These are phyloP conservation scores for Megaustenia siamemsis DNA, from an alignment of 2,888 invertebrate species.

Conservation along the genomic window DNA sequence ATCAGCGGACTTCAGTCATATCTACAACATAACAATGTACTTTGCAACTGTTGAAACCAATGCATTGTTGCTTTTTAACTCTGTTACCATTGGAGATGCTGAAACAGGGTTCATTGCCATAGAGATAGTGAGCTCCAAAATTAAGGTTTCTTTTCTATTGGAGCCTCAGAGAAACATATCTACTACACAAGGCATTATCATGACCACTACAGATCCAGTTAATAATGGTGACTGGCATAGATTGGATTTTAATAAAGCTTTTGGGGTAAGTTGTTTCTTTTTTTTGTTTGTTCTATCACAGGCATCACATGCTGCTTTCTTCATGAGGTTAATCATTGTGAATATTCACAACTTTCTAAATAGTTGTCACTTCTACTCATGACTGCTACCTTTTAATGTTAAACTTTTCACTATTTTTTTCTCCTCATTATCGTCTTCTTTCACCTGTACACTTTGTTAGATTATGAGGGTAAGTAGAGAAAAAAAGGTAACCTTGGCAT, in stretches of 20 bases:
- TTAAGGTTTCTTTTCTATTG: constrained; percentile 88
- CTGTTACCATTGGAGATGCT: constrained; percentile 84
- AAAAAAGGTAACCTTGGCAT: too few relatives aligned
- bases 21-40: constrained; percentile 93
- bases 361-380: too few relatives aligned
- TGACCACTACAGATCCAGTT: constrained; percentile 83
- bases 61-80: constrained; percentile 93
- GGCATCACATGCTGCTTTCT: too few relatives aligned
- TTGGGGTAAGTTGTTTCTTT: constrained; percentile 65
- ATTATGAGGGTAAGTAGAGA: too few relatives aligned
- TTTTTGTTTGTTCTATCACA: background rate
- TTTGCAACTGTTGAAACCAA: constrained; percentile 93
- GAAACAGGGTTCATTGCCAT: constrained; percentile 90
- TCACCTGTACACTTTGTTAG: too few relatives aligned
- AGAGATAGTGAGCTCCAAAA: constrained; percentile 90
- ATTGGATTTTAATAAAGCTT: constrained; percentile 82
- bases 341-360: too few relatives aligned
- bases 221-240: constrained; percentile 87
- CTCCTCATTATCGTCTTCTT: too few relatives aligned
- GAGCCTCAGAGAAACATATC: constrained; percentile 5
- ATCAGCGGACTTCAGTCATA: constrained; percentile 88
- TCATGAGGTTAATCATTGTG: too few relatives aligned
- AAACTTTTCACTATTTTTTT: too few relatives aligned
- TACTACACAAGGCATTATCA: constrained; percentile 83
- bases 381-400: too few relatives aligned